Base-by-base conservation (phyloP, 2,888 invertebrate genomes). In the Halictus quadricinctus region DNA sequence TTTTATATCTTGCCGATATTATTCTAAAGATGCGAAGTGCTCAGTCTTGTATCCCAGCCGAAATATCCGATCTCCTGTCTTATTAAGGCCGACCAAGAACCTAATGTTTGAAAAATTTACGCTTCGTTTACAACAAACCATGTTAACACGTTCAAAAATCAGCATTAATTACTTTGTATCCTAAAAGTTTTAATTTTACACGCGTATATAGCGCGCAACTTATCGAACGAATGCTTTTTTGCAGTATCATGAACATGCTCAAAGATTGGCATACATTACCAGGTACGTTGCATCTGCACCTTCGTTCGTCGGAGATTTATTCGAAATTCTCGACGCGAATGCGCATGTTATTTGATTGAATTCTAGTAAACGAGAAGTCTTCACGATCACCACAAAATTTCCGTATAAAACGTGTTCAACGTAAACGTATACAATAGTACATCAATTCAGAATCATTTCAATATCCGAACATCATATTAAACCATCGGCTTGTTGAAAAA, bases 21-120 rank as follows among this genome's bases (percentile, higher is more conserved):
- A 90, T 75, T 78, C 81, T 89, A 91, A 81, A 88, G 87, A 89
- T 91, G 90, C 90, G 88, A 91, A 90, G 91, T 90, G 89, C 87
- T 93, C 93, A 93, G 93, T 93, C 93, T 93, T 93, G 86, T 93
- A 88, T 92, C 88, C 89, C 89, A 91, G 88, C 90, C 89, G 87
- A 87, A 91, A 89, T 84, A 89, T 90, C 87, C 85, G 79, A 89
- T 91, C 80, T 90, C 77, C 79, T 82, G 81, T 80, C 41, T 76
- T 75, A 74, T 75, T 88, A 91, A 92, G 89, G 89, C 91, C 88
- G 84, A 87, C 78, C 76, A 80, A 83, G 72, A 82, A 83, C 25
- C 74, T 66, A 78, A 84, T 58, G 41, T 72, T 84, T 70, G 72
- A 83, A 74, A 54, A 86, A 77, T 79, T 81, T 36, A 58, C 77